These are phyloP conservation scores for Etheostoma perlongum DNA, from an alignment of 2,797 vertebrate species.

Conservation along the genomic window DNA sequence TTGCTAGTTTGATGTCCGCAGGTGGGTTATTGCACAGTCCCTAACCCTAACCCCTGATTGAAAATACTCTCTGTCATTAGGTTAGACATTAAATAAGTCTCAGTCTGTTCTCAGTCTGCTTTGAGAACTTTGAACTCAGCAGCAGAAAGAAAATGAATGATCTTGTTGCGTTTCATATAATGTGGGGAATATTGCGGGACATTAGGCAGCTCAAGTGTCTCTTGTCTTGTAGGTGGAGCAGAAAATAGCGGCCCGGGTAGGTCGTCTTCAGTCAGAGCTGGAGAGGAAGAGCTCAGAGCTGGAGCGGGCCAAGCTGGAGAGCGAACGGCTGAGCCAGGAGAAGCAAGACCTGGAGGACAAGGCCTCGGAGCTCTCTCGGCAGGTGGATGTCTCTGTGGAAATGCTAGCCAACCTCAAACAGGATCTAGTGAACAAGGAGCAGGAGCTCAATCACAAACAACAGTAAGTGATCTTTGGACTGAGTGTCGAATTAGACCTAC, in stretches of 20 bases:
- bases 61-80: slow-evolving; percentile 17
- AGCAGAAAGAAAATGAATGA: not conserved
- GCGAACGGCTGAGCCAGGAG: slow-evolving; percentile 91
- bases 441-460: slow-evolving; percentile 95
- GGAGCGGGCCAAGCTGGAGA: slow-evolving; percentile 96
- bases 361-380: slow-evolving; percentile 93
- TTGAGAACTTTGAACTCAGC: slow-evolving; percentile 18
- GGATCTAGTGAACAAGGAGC: slow-evolving; percentile 97
- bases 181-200: not conserved
- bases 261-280: slow-evolving; percentile 95
- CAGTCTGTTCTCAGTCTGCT: not conserved
- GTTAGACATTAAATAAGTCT: not conserved
- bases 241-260: slow-evolving; percentile 96
- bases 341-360: slow-evolving; percentile 98
- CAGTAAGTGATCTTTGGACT: slow-evolving; percentile 87
- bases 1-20: not conserved
- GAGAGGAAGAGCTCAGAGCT: slow-evolving; percentile 96
- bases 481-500: not conserved
- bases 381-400: slow-evolving; percentile 98
- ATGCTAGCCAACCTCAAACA: slow-evolving; percentile 98
- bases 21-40: not conserved
- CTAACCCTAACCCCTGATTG: not conserved
- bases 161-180: not conserved
- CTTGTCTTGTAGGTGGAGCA: slow-evolving; percentile 89
- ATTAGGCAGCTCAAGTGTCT: slow-evolving; percentile 20